Percentiles rank a stretch among this genome's conserved stretches.
These are phyloP conservation scores for Helogale parvula DNA, from an alignment of 2,113 vertebrate genomes.

Conservation along the genomic window DNA sequence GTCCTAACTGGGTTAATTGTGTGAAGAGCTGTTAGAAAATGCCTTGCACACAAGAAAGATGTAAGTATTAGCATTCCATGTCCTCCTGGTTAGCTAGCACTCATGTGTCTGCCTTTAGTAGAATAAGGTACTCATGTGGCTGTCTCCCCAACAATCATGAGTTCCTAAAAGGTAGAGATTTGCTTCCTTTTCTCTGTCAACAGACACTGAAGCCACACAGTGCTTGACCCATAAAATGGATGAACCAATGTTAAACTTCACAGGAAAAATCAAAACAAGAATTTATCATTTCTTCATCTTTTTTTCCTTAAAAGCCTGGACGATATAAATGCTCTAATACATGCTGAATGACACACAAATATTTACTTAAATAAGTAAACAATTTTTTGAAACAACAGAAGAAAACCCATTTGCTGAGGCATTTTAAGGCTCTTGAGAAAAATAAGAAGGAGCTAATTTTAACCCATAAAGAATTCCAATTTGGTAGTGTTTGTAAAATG, in stretches of 20 bases:
- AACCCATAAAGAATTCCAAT: conserved; percentile 6
- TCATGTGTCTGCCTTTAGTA: background rate
- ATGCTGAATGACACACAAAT: background rate
- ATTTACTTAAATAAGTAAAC: conserved; percentile 41
- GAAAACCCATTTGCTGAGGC: background rate
- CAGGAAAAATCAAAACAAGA: background rate
- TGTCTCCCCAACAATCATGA: background rate
- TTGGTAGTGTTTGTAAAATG: conserved; percentile 35
- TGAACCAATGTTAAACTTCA: background rate
- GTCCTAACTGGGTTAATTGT: background rate
- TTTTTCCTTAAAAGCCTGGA: background rate
- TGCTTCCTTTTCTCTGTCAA: background rate
- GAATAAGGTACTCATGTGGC: background rate
- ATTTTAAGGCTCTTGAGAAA: conserved; percentile 44
- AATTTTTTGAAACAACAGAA: conserved; percentile 32
- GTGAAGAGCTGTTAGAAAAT: background rate
- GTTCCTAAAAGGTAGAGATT: background rate
- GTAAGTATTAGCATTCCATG: no score
- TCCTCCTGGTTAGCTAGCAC: background rate
- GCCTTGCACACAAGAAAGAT: background rate
- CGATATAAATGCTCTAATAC: background rate
- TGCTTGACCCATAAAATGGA: background rate
- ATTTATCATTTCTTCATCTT: background rate
- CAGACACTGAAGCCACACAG: background rate
- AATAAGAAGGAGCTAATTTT: background rate